These are phyloP conservation scores for Cantharis rufa DNA, from an alignment of 2,888 invertebrate genomes.

Conservation along the genomic window DNA sequence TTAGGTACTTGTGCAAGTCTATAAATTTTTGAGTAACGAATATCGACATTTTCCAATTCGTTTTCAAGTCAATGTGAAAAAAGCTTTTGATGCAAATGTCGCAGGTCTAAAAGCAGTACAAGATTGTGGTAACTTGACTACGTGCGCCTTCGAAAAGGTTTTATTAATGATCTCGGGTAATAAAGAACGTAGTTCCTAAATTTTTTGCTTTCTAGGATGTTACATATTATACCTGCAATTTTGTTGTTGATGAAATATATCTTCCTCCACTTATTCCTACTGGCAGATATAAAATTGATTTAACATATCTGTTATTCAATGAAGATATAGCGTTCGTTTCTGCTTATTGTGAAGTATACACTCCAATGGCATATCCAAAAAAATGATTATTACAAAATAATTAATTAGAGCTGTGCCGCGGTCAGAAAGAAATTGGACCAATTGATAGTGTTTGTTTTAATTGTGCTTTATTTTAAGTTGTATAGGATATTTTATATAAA, in stretches of 20 bases:
- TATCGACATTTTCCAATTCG: not conserved
- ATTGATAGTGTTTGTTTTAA: too few relatives aligned
- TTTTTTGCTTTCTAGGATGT: not conserved
- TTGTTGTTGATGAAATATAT: not conserved
- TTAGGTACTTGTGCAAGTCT: not conserved
- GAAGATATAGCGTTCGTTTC: not conserved
- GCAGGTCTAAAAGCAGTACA: not conserved
- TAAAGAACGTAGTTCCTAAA: too few relatives aligned
- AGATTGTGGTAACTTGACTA: not conserved
- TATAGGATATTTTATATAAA: too few relatives aligned
- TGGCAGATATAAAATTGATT: not conserved
- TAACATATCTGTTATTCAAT: not conserved
- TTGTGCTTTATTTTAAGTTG: too few relatives aligned
- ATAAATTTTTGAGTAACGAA: not conserved
- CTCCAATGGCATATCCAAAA: too few relatives aligned
- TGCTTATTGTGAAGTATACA: not conserved
- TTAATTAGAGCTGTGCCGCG: too few relatives aligned
- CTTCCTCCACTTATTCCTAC: not conserved
- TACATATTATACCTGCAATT: not conserved
- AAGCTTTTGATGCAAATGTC: not conserved
- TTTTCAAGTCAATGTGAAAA: not conserved
- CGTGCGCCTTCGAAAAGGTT: not conserved
- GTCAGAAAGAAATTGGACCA: too few relatives aligned
- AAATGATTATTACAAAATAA: too few relatives aligned
- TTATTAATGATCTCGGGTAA: not conserved